Percentiles rank a stretch among this genome's conserved stretches.
These are phyloP conservation scores for Eupithecia abbreviata DNA, from an alignment of 2,888 invertebrate species.

Conservation along the genomic window DNA sequence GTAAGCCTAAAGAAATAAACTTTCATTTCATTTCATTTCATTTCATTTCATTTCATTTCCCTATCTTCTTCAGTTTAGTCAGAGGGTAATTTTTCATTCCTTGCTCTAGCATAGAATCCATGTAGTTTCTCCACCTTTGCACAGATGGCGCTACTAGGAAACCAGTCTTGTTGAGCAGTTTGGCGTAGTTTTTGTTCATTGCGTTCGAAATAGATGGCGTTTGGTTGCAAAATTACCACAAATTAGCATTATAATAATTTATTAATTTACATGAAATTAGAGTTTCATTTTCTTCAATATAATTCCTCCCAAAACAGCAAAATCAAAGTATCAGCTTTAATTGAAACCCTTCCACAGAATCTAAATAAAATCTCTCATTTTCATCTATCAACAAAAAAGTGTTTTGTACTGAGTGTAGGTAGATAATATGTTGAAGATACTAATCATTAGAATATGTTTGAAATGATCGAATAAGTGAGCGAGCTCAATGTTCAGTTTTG, in stretches of 20 bases:
- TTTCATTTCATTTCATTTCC: too few species aligned
- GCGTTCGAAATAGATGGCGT: slow-evolving; percentile 24
- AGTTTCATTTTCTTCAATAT: not conserved
- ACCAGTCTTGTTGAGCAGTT: slow-evolving; percentile 11
- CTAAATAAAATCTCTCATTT: too few species aligned
- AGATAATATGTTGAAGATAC: too few species aligned
- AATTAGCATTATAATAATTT: not conserved
- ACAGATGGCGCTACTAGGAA: slow-evolving; percentile 29
- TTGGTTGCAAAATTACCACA: not conserved
- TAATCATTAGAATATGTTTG: too few species aligned
- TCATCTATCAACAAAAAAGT: not conserved
- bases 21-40: too few species aligned
- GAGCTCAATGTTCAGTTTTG: not conserved
- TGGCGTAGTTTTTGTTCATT: slow-evolving; percentile 6
- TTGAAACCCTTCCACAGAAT: not conserved
- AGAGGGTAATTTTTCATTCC: not conserved
- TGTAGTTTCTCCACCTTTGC: slow-evolving; percentile 1
- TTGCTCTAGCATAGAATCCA: not conserved
- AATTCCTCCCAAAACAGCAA: not conserved
- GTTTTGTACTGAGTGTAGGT: not conserved
- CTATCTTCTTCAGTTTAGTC: not conserved
- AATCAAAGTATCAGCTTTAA: not conserved
- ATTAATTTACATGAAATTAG: not conserved
- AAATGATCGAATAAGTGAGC: too few species aligned
- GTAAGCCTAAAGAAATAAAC: too few species aligned